Evolutionary conservation across 30 jellyfish, hydroid and myxozoan genomes (phyloP).

Genomic region (Chrysaora quinquecirrha): DNA sequence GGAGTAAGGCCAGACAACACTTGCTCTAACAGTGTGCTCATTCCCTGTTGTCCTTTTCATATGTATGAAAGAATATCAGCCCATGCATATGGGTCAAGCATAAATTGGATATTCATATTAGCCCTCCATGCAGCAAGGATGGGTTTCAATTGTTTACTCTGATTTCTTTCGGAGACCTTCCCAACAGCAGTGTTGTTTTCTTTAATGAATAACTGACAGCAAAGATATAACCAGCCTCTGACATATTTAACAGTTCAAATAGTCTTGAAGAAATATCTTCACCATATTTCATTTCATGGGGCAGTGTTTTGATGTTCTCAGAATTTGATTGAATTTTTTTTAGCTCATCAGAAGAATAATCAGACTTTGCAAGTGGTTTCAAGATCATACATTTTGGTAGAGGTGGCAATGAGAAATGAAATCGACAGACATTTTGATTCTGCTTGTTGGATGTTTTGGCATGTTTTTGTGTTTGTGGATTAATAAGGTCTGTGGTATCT

Average conservation of each 20-base stretch:
- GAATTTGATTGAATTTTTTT: too few relatives aligned
- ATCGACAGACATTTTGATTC: background rate
- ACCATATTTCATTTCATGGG: background rate
- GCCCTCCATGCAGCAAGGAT: background rate
- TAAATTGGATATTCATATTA: background rate
- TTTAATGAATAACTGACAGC: background rate
- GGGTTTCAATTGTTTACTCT: background rate
- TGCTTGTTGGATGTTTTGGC: background rate
- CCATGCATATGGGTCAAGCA: background rate
- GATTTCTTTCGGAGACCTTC: background rate
- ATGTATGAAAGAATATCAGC: background rate
- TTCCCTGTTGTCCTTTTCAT: background rate
- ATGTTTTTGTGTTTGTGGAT: background rate
- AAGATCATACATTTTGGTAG: background rate
- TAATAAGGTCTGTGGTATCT: background rate
- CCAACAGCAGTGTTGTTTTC: background rate
- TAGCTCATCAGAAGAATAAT: background rate
- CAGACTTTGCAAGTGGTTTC: background rate
- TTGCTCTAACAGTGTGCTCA: background rate
- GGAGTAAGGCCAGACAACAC: too few relatives aligned
- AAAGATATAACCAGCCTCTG: too few relatives aligned
- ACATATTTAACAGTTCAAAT: background rate
- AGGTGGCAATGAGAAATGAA: background rate
- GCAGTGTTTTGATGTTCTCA: background rate
- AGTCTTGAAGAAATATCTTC: background rate